Conservation (phyloP, 2,113 vertebrate genomes). For the Dendrocopos noguchii region DNA sequence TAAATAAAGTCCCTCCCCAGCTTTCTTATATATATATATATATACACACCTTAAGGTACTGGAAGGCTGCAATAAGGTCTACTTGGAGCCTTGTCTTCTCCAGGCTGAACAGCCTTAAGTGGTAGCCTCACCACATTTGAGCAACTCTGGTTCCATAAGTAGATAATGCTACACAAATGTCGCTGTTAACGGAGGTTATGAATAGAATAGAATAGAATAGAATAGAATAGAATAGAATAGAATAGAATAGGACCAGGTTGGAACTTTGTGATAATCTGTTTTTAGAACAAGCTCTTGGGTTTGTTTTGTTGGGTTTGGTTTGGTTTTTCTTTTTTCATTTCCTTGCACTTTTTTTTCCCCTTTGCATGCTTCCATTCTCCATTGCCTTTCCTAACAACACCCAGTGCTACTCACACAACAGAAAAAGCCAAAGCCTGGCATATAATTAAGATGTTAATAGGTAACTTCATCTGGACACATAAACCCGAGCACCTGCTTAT, state of each 20-base stretch:
- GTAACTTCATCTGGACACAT: constrained; percentile 34
- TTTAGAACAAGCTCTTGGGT: background rate
- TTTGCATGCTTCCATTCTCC: background rate
- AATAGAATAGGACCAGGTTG: too few species aligned
- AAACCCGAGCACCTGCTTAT: constrained; percentile 23
- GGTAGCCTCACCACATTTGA: background rate
- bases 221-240: too few species aligned
- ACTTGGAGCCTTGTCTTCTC: too few species aligned
- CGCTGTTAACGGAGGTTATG: background rate
- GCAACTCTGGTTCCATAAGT: background rate
- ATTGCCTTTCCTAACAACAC: background rate
- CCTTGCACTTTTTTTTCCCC: background rate
- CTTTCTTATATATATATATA: too few species aligned
- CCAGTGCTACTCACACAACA: background rate
- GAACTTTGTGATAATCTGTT: background rate
- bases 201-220: too few species aligned
- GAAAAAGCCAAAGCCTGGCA: background rate
- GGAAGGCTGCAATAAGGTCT: too few species aligned
- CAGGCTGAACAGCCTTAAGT: too few species aligned
- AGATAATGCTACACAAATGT: background rate
- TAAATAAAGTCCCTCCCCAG: too few species aligned
- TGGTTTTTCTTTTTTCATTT: background rate
- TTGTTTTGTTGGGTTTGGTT: too few species aligned
- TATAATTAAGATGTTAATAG: constrained; percentile 43
- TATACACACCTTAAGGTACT: too few species aligned